Conservation (phyloP, 2,113 vertebrate species). For the Progne subis region DNA sequence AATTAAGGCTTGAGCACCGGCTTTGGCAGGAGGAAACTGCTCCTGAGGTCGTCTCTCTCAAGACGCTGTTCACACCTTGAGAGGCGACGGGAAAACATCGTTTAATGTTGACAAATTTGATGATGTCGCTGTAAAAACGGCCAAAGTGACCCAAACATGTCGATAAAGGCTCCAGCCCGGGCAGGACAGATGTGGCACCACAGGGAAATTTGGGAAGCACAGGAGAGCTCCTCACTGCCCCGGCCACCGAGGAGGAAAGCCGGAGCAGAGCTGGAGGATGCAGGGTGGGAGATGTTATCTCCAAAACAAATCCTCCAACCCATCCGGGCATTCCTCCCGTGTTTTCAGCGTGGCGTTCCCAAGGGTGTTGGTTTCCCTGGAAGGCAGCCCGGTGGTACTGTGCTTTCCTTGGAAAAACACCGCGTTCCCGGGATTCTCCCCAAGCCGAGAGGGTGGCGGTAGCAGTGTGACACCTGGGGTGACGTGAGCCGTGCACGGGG, state of each 20-base stretch:
- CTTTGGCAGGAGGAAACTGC: not conserved
- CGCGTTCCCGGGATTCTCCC: accelerated
- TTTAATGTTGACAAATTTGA: not conserved
- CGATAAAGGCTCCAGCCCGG: not conserved
- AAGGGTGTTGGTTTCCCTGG: not conserved
- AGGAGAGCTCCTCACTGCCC: not conserved
- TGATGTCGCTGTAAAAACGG: not conserved
- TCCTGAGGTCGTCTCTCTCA: not conserved
- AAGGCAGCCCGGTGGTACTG: not conserved
- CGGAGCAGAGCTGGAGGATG: not conserved
- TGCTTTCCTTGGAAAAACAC: not conserved
- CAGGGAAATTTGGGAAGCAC: not conserved
- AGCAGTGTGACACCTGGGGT: accelerated
- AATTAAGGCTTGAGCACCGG: not conserved
- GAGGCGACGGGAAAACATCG: not conserved
- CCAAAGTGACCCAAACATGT: not conserved
- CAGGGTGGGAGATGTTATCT: accelerated
- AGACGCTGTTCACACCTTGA: not conserved
- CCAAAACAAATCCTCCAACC: not conserved
- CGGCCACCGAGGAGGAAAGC: not conserved
- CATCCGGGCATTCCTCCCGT: not conserved
- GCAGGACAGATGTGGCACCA: not conserved
- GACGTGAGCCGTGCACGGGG: accelerated
- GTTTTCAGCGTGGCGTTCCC: not conserved
- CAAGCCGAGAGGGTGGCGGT: not conserved